Percentiles rank a stretch among this genome's conserved stretches.
Evolutionary conservation across 2,888 invertebrate genomes (phyloP).

Genomic region (Aspidiotus destructor): DNA sequence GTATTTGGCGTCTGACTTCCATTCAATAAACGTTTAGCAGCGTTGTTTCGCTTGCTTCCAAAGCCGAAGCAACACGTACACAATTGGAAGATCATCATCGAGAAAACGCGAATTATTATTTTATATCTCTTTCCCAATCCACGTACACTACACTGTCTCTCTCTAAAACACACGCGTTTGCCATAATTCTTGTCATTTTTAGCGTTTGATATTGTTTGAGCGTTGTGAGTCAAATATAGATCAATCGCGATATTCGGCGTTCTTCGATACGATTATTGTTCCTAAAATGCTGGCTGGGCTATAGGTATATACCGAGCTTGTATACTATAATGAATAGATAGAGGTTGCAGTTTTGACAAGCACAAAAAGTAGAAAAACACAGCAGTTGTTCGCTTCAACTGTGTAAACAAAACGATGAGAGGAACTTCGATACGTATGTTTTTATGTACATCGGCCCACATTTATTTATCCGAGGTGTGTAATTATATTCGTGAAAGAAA

Average conservation of each 20-base stretch:
- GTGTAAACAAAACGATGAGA: slow-evolving; percentile 25
- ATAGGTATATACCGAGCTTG: background rate
- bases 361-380: slow-evolving; percentile 9
- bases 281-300: no score
- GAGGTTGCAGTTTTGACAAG: slow-evolving; percentile 4
- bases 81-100: slow-evolving; percentile 34
- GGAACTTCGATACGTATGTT: slow-evolving; percentile 7
- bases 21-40: slow-evolving; percentile 30
- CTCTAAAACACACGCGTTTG: no score
- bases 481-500: slow-evolving; percentile 24
- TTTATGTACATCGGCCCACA: slow-evolving; percentile 26
- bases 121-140: no score
- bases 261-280: no score
- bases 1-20: slow-evolving; percentile 9
- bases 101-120: background rate
- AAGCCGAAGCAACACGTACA: slow-evolving; percentile 34
- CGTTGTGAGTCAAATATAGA: no score
- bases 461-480: slow-evolving; percentile 21
- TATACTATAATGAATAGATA: background rate
- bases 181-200: no score
- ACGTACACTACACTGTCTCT: no score
- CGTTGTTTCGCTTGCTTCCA: slow-evolving; percentile 25
- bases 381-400: slow-evolving; percentile 30
- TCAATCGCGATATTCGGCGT: no score
- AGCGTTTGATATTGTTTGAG: no score